Evolutionary conservation across 2,797 vertebrate species (phyloP), one percentile per base, ranked within the genome.

Genomic region (Rhinella marina): DNA sequence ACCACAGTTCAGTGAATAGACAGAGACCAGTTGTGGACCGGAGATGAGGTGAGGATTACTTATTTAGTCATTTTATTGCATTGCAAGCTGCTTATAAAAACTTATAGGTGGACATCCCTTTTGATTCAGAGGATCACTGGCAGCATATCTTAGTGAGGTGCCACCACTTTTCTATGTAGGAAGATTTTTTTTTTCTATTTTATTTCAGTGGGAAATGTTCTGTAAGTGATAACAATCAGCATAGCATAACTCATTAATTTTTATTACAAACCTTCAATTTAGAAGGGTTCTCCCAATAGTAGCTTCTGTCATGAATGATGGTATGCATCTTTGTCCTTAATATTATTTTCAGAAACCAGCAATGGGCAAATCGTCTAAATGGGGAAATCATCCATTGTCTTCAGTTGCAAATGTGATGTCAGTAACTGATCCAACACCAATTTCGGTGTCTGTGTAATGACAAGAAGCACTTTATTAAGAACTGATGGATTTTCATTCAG

Each of bases 401-500:
- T 64, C 56, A 64, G n/a, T 76, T 52, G 72, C 83, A 85, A 85
- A 85, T 85, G 82, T 81, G 83, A 88, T 89, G 80, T 85, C 84
- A 82, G 88, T 76, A 66, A 50, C 80, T 82, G 84, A 82, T 85
- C 83, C 61, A 86, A 86, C 68, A 82, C 84, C 88, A 76, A 82
- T 86, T 81, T 70, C 61, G 52, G 54, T 82, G 84, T 73, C 84
- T 86, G 88, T 68, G 70, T 89, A 86, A 86, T 89, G 88, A 86
- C 84, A 89, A 89, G 79, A 89, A 86, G 88, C 84, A 86, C 66
- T 89, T 89, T 89, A 89, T 89, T 89, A 89, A 89, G 80, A 89
- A 89, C 86, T 89, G 84, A 89, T 89, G 88, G 88, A 82, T 83
- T 89, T 86, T 86, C 88, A 89, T 86, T 78, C 88, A 82, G 59